A percentile compares a stretch with the other conserved stretches of the same genome.
Evolutionary conservation across 2,797 vertebrate species (phyloP).

Genomic region (Manis pentadactyla): DNA sequence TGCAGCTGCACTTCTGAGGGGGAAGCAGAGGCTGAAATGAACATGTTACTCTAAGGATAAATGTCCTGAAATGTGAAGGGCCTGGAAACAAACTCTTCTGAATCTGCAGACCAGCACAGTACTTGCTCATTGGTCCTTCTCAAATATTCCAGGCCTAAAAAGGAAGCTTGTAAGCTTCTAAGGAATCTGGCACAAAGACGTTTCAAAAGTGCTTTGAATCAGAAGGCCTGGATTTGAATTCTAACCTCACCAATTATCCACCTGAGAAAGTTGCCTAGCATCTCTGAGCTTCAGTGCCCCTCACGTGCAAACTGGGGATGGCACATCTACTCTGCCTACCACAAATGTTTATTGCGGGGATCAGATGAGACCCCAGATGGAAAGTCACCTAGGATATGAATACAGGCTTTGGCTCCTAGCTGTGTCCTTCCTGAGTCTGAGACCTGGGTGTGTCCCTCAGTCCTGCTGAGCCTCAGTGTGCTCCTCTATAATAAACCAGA

Average conservation of each 20-base stretch:
- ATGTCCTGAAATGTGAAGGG: background rate
- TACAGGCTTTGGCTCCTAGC: background rate
- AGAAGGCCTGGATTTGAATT: background rate
- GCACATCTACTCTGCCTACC: background rate
- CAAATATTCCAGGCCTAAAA: background rate
- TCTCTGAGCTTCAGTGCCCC: background rate
- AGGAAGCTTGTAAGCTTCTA: background rate
- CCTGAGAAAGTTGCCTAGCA: background rate
- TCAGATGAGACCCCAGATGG: background rate
- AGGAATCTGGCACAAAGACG: background rate
- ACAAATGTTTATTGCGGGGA: background rate
- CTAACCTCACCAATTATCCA: background rate
- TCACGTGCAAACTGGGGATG: background rate
- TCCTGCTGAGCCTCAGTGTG: background rate
- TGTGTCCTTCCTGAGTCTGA: background rate
- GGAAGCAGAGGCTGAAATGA: background rate
- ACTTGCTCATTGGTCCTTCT: background rate
- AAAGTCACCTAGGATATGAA: background rate
- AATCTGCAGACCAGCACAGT: background rate
- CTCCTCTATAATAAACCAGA: conserved; percentile 25
- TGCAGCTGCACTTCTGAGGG: background rate
- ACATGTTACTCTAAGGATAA: background rate
- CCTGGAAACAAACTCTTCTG: background rate
- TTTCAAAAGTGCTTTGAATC: conserved; percentile 4
- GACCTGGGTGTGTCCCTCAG: background rate